These are phyloP conservation scores for Centropus bengalensis DNA, from an alignment of 2,113 vertebrate genomes.

Conservation along the genomic window DNA sequence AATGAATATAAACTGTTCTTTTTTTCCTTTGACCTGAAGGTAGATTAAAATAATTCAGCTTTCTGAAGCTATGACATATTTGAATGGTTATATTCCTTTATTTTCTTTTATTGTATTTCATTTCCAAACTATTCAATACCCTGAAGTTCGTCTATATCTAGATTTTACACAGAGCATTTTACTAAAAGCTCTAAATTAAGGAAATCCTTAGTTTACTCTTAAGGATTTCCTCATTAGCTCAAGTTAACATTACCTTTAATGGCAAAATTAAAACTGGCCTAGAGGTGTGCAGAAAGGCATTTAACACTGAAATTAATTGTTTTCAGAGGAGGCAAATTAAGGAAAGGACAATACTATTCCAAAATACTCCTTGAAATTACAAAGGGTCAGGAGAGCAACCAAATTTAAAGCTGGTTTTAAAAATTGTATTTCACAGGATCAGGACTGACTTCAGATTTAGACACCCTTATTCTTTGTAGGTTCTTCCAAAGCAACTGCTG, in stretches of 20 bases:
- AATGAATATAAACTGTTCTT: background rate
- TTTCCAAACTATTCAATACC: background rate
- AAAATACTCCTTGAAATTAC: background rate
- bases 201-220: background rate
- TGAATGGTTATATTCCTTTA: background rate
- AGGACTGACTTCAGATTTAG: constrained; percentile 50
- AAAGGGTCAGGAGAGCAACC: constrained; percentile 2
- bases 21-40: background rate
- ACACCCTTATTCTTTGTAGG: constrained; percentile 29
- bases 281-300: background rate
- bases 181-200: background rate
- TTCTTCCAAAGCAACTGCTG: constrained; percentile 39
- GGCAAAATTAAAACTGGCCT: background rate
- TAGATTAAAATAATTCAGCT: background rate
- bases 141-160: background rate
- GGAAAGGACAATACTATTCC: background rate
- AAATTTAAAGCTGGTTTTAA: background rate
- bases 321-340: background rate
- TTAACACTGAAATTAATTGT: background rate
- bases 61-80: background rate
- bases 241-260: background rate
- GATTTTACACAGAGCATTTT: background rate
- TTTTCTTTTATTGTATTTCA: background rate
- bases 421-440: background rate
- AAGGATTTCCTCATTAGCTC: background rate